Conservation (phyloP, 92 coral and sea anemone species). For the Hydrozoanthus gracilis region DNA sequence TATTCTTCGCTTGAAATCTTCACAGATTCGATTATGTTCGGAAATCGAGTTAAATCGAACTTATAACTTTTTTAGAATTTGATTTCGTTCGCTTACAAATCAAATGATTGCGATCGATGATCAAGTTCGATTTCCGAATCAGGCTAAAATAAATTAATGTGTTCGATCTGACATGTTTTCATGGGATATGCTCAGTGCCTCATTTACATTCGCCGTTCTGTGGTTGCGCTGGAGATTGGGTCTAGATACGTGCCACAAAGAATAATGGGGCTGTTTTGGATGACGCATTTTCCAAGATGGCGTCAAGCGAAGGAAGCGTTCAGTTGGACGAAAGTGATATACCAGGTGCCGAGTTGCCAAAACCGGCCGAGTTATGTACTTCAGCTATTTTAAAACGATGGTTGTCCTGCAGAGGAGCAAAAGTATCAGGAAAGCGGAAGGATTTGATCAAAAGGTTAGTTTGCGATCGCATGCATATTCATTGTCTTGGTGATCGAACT, state of each 20-base stretch:
- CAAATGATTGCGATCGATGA: no score
- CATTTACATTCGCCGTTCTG: not conserved
- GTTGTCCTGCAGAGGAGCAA: constrained; percentile 60
- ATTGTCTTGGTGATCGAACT: not conserved
- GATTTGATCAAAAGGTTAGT: constrained; percentile 43
- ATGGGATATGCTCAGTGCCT: no score
- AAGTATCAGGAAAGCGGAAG: constrained; percentile 37
- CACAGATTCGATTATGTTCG: no score
- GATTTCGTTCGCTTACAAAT: no score
- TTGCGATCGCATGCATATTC: not conserved
- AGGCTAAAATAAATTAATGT: no score
- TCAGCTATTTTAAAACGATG: constrained; percentile 63
- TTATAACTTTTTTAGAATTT: no score
- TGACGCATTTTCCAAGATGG: constrained; percentile 23
- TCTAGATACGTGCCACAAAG: not conserved
- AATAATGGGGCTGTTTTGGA: constrained; percentile 36
- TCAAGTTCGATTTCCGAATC: no score
- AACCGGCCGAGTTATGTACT: constrained; percentile 32
- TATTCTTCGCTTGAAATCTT: no score
- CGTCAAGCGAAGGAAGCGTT: not conserved
- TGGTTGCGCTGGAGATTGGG: constrained; percentile 22
- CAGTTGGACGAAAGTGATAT: not conserved
- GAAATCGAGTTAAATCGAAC: no score
- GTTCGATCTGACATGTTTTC: no score
- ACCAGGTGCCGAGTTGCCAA: constrained; percentile 29